Percentiles rank a stretch among this genome's conserved stretches.
Conservation (phyloP, 2,113 vertebrate genomes). For the Phoxinus phoxinus region DNA sequence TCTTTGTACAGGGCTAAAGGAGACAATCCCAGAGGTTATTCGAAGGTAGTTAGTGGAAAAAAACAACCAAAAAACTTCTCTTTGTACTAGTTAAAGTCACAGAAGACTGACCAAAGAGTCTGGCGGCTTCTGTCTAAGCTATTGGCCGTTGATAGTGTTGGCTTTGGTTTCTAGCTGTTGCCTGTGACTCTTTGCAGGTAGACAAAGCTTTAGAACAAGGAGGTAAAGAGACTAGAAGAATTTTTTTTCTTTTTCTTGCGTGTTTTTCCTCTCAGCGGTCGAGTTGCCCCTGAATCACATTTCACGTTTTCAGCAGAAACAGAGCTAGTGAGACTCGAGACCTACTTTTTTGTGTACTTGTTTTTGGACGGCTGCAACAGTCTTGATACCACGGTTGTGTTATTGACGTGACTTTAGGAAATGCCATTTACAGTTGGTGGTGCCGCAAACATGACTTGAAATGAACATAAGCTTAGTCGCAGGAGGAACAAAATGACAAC, state of each 20-base stretch:
- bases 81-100: conserved; percentile 99
- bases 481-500: background rate
- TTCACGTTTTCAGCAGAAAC: conserved; percentile 94
- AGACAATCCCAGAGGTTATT: conserved; percentile 99
- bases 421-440: conserved; percentile 99
- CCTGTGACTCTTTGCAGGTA: conserved; percentile 99
- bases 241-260: conserved; percentile 86
- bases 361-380: conserved; percentile 83
- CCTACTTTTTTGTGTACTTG: conserved; percentile 74
- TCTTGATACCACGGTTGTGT: conserved; percentile 89
- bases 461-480: conserved; percentile 52
- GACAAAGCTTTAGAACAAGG: conserved; percentile 99
- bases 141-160: conserved; percentile 99
- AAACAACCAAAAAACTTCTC: conserved; percentile 85
- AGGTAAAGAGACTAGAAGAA: conserved; percentile 97
- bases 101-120: conserved; percentile 93
- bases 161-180: conserved; percentile 99
- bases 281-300: conserved; percentile 85
- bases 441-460: conserved; percentile 79
- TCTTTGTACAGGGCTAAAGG: conserved; percentile 96
- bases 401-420: conserved; percentile 83
- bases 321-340: conserved; percentile 86
- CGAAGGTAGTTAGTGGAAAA: conserved; percentile 94
- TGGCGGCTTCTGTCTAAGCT: conserved; percentile 98
- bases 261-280: conserved; percentile 68